Evolutionary conservation across 2,888 invertebrate species (phyloP).

Genomic region (Phymatocera aterrima): DNA sequence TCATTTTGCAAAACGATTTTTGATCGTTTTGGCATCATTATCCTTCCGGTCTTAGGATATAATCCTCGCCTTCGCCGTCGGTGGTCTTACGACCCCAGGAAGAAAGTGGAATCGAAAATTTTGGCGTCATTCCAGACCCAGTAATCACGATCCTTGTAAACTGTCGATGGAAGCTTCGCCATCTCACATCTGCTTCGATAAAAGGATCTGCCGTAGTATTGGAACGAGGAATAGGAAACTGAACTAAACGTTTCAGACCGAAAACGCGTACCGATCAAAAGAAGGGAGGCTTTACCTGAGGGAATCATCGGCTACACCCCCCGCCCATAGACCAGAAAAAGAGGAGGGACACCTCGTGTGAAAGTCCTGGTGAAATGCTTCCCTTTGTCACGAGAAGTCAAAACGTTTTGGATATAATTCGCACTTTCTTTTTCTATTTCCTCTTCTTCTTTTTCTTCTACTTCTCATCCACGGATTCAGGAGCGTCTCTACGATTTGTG

Average conservation of each 20-base stretch:
- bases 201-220: not conserved
- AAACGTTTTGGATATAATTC: conserved; percentile 5
- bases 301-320: conserved; percentile 34
- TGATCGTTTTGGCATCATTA: not conserved
- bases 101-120: not conserved
- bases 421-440: not conserved
- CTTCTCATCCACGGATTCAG: not conserved
- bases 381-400: not conserved
- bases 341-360: conserved; percentile 20
- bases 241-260: not conserved
- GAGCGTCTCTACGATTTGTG: too few species aligned
- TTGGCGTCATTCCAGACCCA: conserved; percentile 22
- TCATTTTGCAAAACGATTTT: conserved; percentile 1
- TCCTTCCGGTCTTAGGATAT: not conserved
- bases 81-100: conserved; percentile 29
- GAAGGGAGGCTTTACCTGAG: conserved; percentile 42
- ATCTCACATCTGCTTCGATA: conserved; percentile 33
- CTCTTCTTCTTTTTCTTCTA: not conserved
- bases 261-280: conserved; percentile 42
- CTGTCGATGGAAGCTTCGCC: not conserved
- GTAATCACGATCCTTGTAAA: conserved; percentile 22
- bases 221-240: not conserved
- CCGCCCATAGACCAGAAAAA: not conserved
- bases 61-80: not conserved
- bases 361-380: conserved; percentile 32